Evolutionary conservation across 1,140 invertebrate genomes (phyloP), one percentile per base, ranked within the genome.

Genomic region (Episyrphus balteatus): DNA sequence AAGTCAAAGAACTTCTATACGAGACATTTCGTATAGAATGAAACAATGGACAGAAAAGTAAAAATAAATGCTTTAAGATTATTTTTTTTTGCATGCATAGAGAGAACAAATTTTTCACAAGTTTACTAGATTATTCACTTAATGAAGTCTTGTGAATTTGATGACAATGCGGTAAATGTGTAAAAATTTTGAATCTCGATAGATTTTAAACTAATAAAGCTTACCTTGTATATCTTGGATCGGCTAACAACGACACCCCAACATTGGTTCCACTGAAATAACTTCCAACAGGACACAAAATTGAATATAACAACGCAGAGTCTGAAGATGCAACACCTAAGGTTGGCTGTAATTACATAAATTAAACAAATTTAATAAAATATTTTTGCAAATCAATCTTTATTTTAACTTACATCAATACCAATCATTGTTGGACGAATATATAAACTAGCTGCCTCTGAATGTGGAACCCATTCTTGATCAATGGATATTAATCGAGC

Each of bases 391-490:
- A 3, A 40, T 40, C 2, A 15, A 15, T 31, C 5, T 1, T 5
- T 7, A 7, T 33, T 3, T 2, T 47, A 54, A 77, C 80, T 83
- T 75, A 96, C 92, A 74, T 99, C 95, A 48, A 89, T 95, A 47
- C 88, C 95, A 65, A 99, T 98, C 32, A 97, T 72, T 1, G 96
- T 97, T 36, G 97, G 97, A 58, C 97, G 76, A 49, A 99, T 84
- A 63, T 99, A 99, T 6, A 99, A 75, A 60, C 92, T 94, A 58
- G 87, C 86, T 7, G 82, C 75, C 58, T 85, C 81, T 6, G 83
- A 83, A 66, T 92, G 83, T 3, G 97, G 97, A 7, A 99, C 91
- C 96, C 95, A 99, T 70, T 97, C 92, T 59, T 89, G 84, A 63
- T 99, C 97, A 49, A 98, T 86, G 59, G 80, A 78, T 42, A 99